phyloP scores from a whole-genome alignment of 2,888 invertebrate genomes.

The Griposia aprilina region DNA sequence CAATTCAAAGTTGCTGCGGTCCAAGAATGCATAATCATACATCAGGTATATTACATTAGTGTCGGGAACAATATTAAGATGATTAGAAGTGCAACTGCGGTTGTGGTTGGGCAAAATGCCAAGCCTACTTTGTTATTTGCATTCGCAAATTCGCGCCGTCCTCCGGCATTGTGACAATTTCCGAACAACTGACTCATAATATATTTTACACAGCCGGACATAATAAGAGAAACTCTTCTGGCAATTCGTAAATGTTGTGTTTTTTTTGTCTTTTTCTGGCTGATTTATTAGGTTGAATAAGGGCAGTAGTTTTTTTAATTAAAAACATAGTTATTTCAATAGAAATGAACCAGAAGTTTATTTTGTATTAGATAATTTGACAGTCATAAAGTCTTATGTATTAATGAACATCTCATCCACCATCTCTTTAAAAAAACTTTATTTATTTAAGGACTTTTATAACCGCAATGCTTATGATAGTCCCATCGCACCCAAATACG shows the following conservation, averaged over 20 bases:
- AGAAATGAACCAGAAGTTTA: no score
- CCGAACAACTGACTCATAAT: conserved; percentile 73
- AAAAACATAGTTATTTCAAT: no score
- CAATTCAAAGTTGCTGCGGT: conserved; percentile 53
- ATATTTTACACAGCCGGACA: conserved; percentile 67
- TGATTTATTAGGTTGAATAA: conserved; percentile 34
- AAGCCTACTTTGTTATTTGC: conserved; percentile 69
- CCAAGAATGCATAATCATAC: conserved; percentile 61
- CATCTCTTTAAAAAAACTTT: no score
- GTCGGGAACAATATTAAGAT: conserved; percentile 70
- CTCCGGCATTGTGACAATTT: conserved; percentile 67
- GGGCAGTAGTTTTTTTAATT: background rate
- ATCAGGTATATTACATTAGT: conserved; percentile 64
- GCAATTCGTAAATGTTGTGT: conserved; percentile 26
- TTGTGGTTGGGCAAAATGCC: conserved; percentile 64
- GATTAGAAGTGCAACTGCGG: conserved; percentile 69
- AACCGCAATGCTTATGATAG: no score
- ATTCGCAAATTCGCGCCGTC: conserved; percentile 73
- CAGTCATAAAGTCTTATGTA: no score
- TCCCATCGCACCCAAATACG: background rate
- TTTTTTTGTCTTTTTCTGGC: conserved; percentile 31
- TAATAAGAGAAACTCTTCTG: conserved; percentile 53
- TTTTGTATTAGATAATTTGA: no score
- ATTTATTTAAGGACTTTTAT: no score
- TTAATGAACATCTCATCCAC: no score